phyloP scores from a whole-genome alignment of 2,113 vertebrate species.

The Phoenicopterus ruber region DNA sequence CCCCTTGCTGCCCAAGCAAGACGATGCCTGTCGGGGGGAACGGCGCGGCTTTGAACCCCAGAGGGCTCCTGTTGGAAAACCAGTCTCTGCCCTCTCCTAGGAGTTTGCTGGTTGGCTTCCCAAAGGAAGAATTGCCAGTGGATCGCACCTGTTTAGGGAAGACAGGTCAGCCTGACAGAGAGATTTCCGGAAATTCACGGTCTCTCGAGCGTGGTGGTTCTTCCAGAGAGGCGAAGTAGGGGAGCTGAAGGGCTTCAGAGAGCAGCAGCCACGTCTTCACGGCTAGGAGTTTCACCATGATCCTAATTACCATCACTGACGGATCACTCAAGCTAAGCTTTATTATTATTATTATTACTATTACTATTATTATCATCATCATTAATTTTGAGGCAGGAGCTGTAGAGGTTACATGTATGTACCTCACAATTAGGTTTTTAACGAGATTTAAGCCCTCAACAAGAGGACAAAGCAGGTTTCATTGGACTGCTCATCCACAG shows the following conservation, averaged over 20 bases:
- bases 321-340: not conserved
- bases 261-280: not conserved
- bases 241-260: not conserved
- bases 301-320: not conserved
- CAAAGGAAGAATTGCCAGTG: not conserved
- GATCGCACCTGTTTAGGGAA: not conserved
- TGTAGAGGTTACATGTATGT: not conserved
- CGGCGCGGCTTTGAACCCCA: rapidly evolving
- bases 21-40: not conserved
- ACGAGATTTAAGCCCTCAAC: not conserved
- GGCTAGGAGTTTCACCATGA: not conserved
- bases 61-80: not conserved
- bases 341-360: not conserved
- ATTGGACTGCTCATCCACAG: not conserved
- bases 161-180: not conserved
- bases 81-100: not conserved
- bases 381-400: not conserved
- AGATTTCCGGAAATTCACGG: not conserved
- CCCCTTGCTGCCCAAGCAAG: not conserved
- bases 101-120: not conserved
- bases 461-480: not conserved
- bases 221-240: not conserved
- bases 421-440: not conserved
- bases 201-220: not conserved
- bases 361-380: not conserved